phyloP scores from a whole-genome alignment of 2,113 vertebrate genomes.

The Phasianus colchicus region DNA sequence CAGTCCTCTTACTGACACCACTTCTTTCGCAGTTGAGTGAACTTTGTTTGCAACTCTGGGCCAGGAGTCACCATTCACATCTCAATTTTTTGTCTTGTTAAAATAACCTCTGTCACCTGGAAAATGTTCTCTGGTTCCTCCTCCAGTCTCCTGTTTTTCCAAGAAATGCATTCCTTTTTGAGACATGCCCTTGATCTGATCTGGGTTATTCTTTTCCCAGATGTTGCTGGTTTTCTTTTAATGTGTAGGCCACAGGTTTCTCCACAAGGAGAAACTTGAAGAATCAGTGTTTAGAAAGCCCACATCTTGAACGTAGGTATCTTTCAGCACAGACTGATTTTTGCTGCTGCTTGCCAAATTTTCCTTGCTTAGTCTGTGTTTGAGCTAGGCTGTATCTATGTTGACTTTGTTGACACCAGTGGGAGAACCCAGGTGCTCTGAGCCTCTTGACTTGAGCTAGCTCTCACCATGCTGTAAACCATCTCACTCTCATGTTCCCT shows the following conservation, averaged over 20 bases:
- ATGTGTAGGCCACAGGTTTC: neutral
- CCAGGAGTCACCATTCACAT: neutral
- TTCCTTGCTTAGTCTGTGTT: neutral
- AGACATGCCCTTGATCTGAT: neutral
- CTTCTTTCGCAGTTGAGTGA: neutral
- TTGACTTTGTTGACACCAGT: neutral
- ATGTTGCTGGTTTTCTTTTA: neutral
- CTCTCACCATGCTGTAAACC: neutral
- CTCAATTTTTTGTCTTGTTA: neutral
- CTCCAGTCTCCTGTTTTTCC: neutral
- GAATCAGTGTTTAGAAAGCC: neutral
- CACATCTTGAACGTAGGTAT: too few species aligned
- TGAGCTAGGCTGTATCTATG: neutral
- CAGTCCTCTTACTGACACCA: neutral
- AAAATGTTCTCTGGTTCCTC: neutral
- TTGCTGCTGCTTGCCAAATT: neutral
- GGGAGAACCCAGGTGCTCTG: neutral
- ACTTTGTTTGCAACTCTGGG: neutral
- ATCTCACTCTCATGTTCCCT: neutral
- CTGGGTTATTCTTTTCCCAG: neutral
- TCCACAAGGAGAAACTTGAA: neutral
- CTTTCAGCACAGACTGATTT: neutral
- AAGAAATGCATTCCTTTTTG: neutral
- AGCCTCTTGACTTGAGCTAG: neutral
- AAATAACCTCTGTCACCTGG: neutral